phyloP scores from a whole-genome alignment of 2,888 invertebrate species.

The Caenorhabditis drosophilae region DNA sequence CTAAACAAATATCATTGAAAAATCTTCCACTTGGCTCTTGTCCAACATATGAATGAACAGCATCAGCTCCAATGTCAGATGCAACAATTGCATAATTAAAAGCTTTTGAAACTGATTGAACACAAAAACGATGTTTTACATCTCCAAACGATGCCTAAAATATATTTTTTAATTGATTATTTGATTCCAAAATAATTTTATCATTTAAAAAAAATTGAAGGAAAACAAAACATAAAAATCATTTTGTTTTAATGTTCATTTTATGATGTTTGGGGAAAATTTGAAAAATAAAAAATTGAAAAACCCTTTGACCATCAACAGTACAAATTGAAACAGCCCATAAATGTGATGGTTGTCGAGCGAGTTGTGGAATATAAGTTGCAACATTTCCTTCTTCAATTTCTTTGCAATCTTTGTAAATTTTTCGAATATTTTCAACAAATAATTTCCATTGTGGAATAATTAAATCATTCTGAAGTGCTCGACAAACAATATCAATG shows the following conservation, averaged over 20 bases:
- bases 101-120: conserved; percentile 82
- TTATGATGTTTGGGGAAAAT: not conserved
- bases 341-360: conserved; percentile 73
- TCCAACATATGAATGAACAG: conserved; percentile 50
- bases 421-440: conserved; percentile 87
- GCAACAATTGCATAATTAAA: conserved; percentile 62
- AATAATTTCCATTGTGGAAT: conserved; percentile 92
- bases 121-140: conserved; percentile 86
- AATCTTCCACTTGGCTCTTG: conserved; percentile 58
- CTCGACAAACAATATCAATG: conserved; percentile 59
- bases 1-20: conserved; percentile 61
- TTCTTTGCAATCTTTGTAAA: conserved; percentile 70
- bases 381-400: conserved; percentile 61
- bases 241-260: too few species aligned
- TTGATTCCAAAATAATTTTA: too few species aligned
- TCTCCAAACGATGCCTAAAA: conserved; percentile 76
- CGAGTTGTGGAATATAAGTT: conserved; percentile 89
- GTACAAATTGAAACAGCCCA: conserved; percentile 94
- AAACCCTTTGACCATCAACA: conserved; percentile 76
- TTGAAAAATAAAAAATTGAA: not conserved
- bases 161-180: too few species aligned
- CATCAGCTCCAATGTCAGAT: conserved; percentile 58
- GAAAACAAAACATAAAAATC: too few species aligned
- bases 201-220: too few species aligned
- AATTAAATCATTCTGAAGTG: conserved; percentile 78